phyloP scores from a whole-genome alignment of 2,797 vertebrate species.

The Anguilla megastoma region DNA sequence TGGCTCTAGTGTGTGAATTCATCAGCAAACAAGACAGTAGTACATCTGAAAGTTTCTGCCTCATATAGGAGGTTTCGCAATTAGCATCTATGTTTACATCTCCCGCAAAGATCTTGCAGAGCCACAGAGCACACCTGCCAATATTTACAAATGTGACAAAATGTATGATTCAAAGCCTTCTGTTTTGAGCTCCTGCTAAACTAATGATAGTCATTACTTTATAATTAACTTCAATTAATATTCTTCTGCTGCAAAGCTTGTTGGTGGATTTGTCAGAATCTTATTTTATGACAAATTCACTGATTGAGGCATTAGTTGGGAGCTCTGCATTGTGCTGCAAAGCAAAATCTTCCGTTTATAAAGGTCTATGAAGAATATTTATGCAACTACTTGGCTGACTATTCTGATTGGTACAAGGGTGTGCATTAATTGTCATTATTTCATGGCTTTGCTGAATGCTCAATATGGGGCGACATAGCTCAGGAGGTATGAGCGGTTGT shows the following conservation, averaged over 20 bases:
- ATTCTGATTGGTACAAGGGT: too few relatives aligned
- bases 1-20: neutral
- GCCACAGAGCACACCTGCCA: slow-evolving; percentile 66
- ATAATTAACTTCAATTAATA: slow-evolving; percentile 73
- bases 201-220: slow-evolving; percentile 68
- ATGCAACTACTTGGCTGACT: neutral
- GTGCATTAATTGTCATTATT: too few relatives aligned
- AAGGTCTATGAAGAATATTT: neutral
- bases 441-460: too few relatives aligned
- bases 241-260: slow-evolving; percentile 27
- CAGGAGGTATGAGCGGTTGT: too few relatives aligned
- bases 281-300: neutral
- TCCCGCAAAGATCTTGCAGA: slow-evolving; percentile 53
- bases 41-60: neutral
- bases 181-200: slow-evolving; percentile 66
- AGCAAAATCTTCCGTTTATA: neutral
- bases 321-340: neutral
- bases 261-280: neutral
- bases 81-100: slow-evolving; percentile 57
- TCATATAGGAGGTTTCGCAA: slow-evolving; percentile 56
- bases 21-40: neutral
- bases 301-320: neutral
- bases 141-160: slow-evolving; percentile 75
- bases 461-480: too few relatives aligned
- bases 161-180: slow-evolving; percentile 76